A percentile compares a stretch with the other conserved stretches of the same genome.
These are phyloP conservation scores for Drosophila buzzatii DNA, from an alignment of 2,888 invertebrate genomes.

Conservation along the genomic window DNA sequence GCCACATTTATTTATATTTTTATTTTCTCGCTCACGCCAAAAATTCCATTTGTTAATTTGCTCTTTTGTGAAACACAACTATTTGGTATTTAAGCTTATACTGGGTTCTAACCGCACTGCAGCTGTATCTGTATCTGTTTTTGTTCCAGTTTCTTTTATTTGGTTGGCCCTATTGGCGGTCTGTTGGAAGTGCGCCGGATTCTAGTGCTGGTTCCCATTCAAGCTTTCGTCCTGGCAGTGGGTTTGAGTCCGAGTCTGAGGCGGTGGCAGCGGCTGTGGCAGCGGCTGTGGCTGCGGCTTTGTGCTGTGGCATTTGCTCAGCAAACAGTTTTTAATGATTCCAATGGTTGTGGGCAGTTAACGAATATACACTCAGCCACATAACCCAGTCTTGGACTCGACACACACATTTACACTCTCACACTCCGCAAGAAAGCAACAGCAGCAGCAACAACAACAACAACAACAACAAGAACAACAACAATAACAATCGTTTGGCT, in stretches of 20 bases:
- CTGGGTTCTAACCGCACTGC: conserved; percentile 32
- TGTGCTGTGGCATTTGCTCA: conserved; percentile 70
- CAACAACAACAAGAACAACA: conserved; percentile 26
- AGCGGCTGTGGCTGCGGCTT: conserved; percentile 44
- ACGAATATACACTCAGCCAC: conserved; percentile 17
- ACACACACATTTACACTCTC: neutral
- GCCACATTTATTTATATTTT: neutral
- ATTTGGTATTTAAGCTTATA: conserved; percentile 19
- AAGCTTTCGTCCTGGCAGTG: neutral
- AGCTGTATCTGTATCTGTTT: conserved; percentile 1
- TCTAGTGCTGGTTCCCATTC: neutral
- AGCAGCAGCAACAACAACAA: conserved; percentile 22
- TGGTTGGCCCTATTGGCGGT: conserved; percentile 18
- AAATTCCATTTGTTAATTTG: neutral
- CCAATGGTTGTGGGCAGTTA: conserved; percentile 64
- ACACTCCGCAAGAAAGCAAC: neutral
- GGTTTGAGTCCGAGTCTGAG: conserved; percentile 1
- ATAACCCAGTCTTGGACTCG: neutral
- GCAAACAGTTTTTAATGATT: conserved; percentile 79
- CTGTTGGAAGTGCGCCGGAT: conserved; percentile 1
- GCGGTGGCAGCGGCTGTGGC: conserved; percentile 6
- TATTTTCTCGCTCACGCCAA: neutral
- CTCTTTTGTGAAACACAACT: conserved; percentile 8
- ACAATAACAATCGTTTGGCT: conserved; percentile 58
- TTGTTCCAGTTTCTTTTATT: conserved; percentile 23